Conservation (phyloP, 2,888 invertebrate genomes). For the Lycia hirtaria region DNA sequence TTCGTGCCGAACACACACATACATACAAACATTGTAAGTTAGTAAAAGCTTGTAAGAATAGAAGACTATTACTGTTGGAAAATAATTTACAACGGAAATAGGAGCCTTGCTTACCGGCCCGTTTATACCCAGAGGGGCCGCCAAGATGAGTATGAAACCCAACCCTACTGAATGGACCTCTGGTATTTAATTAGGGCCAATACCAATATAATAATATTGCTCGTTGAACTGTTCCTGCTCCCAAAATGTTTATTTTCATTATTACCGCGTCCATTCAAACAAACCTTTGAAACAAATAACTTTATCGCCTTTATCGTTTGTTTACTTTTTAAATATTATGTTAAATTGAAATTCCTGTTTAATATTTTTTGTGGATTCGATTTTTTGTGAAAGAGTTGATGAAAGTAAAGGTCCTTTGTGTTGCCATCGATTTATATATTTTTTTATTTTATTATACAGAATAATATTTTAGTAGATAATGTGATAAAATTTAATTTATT, state of each 20-base stretch:
- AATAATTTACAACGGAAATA: too few relatives aligned
- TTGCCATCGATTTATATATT: neutral
- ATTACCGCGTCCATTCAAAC: constrained; percentile 4
- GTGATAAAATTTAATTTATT: too few relatives aligned
- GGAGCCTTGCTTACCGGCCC: too few relatives aligned
- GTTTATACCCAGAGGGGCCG: too few relatives aligned
- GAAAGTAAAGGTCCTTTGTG: neutral
- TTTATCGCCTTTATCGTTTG: neutral
- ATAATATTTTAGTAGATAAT: too few relatives aligned
- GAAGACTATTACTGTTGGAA: too few relatives aligned
- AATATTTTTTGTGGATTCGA: neutral
- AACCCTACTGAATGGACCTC: neutral
- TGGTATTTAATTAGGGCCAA: neutral
- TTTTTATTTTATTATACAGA: neutral
- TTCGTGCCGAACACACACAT: too few relatives aligned
- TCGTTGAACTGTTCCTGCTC: neutral
- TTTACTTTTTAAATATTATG: constrained; percentile 3
- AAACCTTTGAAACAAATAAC: neutral
- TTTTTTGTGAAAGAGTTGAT: neutral
- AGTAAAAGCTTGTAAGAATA: too few relatives aligned
- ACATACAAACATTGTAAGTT: too few relatives aligned
- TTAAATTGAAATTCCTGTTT: constrained; percentile 3
- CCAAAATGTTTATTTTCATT: neutral
- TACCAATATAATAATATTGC: neutral
- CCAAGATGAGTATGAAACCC: too few relatives aligned